Evolutionary conservation across 2,797 vertebrate species (phyloP).

Genomic region (Crenuchus spilurus): DNA sequence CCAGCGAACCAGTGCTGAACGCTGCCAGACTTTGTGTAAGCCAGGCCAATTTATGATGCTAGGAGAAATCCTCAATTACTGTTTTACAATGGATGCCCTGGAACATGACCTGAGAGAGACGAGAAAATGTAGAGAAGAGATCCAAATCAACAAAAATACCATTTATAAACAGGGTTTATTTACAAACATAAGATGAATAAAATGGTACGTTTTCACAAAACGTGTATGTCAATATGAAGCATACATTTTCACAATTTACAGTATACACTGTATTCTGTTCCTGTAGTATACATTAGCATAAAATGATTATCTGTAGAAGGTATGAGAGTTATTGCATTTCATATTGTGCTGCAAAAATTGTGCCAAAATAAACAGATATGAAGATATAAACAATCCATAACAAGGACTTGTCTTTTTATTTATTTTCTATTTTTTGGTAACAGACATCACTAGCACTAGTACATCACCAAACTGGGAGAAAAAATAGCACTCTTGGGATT

Average conservation of each 20-base stretch:
- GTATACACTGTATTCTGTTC: conserved; percentile 63
- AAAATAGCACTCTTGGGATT: conserved; percentile 15
- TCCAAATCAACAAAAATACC: neutral
- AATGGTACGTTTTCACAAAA: conserved; percentile 84
- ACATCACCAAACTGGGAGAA: conserved; percentile 34
- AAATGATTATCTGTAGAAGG: conserved; percentile 51
- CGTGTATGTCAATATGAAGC: conserved; percentile 83
- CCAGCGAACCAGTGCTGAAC: neutral
- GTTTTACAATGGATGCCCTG: neutral
- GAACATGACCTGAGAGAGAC: neutral
- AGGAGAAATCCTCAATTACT: neutral
- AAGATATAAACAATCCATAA: conserved; percentile 67
- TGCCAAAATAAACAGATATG: conserved; percentile 55
- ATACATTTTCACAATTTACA: conserved; percentile 81
- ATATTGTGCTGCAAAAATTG: conserved; percentile 74
- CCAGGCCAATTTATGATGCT: neutral
- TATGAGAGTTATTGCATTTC: conserved; percentile 78
- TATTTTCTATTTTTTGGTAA: conserved; percentile 61
- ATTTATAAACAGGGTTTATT: conserved; percentile 78
- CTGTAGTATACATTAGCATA: conserved; percentile 65
- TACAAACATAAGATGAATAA: conserved; percentile 84
- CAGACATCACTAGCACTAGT: conserved; percentile 49
- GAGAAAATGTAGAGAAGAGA: neutral
- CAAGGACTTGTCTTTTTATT: conserved; percentile 57
- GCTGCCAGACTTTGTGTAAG: neutral